Percentiles rank a stretch among this genome's conserved stretches.
phyloP scores from a whole-genome alignment of 64 coral and sea anemone species.

The Porites australiensis region DNA sequence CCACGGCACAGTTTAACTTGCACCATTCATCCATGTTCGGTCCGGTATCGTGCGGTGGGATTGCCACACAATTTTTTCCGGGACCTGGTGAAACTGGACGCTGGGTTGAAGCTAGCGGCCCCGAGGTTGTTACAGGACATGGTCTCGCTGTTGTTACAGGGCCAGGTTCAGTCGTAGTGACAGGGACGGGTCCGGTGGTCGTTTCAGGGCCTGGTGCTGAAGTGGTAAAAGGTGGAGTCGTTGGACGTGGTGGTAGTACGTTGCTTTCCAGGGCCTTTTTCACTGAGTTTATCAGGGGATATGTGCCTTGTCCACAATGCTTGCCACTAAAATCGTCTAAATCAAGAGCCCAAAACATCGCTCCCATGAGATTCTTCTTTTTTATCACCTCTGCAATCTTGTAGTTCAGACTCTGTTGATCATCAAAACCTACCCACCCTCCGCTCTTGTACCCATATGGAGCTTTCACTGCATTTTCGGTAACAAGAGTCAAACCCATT shows the following conservation, averaged over 20 bases:
- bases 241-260: conserved; percentile 20
- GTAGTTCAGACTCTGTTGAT: conserved; percentile 34
- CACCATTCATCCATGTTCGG: conserved; percentile 65
- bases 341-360: conserved; percentile 73
- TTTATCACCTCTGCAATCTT: conserved; percentile 66
- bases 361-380: conserved; percentile 40
- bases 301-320: conserved; percentile 25
- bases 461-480: conserved; percentile 32
- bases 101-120: background rate
- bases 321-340: conserved; percentile 55
- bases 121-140: background rate
- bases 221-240: background rate
- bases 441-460: conserved; percentile 39
- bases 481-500: conserved; percentile 12
- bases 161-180: background rate
- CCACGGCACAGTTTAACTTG: conserved; percentile 30
- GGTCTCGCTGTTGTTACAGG: background rate
- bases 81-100: no score
- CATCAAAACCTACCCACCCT: conserved; percentile 55
- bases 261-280: conserved; percentile 43
- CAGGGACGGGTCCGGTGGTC: background rate
- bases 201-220: background rate
- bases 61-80: no score
- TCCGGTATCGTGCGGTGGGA: background rate
- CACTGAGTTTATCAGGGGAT: conserved; percentile 45